Evolutionary conservation across 2,888 invertebrate species (phyloP).

Genomic region (Caenorhabditis panamensis): DNA sequence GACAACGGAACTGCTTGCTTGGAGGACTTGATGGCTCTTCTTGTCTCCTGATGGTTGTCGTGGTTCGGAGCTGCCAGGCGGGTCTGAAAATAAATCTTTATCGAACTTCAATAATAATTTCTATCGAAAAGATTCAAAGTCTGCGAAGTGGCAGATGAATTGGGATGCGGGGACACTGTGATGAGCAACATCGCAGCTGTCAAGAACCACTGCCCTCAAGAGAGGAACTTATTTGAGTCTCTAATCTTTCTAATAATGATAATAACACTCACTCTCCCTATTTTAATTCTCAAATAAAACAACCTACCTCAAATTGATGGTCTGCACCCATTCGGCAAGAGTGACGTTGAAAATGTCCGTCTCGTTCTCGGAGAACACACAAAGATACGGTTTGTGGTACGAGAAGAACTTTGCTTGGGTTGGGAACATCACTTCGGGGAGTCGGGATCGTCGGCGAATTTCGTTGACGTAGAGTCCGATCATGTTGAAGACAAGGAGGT

Average conservation of each 20-base stretch:
- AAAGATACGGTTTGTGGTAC: slow-evolving; percentile 82
- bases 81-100: no score
- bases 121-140: no score
- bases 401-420: slow-evolving; percentile 85
- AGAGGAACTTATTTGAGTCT: slow-evolving; percentile 43
- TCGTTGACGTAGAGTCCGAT: slow-evolving; percentile 80
- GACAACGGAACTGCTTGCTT: no score
- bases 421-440: slow-evolving; percentile 97
- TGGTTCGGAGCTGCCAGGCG: no score
- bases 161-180: slow-evolving; percentile 77
- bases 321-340: slow-evolving; percentile 97
- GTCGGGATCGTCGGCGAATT: slow-evolving; percentile 88
- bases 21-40: no score
- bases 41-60: no score
- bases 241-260: slow-evolving; percentile 11
- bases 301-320: slow-evolving; percentile 90
- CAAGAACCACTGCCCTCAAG: slow-evolving; percentile 72
- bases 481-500: slow-evolving; percentile 82
- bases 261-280: no score
- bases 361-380: slow-evolving; percentile 90
- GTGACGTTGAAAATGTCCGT: slow-evolving; percentile 93
- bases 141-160: slow-evolving; percentile 79
- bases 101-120: no score
- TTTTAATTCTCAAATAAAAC: slow-evolving; percentile 14
- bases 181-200: slow-evolving; percentile 77